Percentiles rank a stretch among this genome's conserved stretches.
These are phyloP conservation scores for Trimorus sp. DNA, from an alignment of 2,888 invertebrate species.

Conservation along the genomic window DNA sequence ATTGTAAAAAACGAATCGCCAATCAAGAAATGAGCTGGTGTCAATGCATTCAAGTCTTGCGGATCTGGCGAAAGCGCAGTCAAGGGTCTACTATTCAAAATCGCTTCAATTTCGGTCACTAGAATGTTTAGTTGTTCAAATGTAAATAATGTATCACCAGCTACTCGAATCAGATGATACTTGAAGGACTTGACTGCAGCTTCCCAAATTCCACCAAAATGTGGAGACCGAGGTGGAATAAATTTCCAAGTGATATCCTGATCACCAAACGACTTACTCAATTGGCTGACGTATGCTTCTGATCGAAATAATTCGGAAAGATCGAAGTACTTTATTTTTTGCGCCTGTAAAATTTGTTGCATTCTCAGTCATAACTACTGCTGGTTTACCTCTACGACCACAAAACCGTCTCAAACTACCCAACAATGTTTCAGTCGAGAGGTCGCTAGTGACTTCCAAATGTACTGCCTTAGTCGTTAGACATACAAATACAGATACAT, in stretches of 20 bases:
- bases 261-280: not conserved
- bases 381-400: not conserved
- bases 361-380: not conserved
- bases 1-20: constrained; percentile 1
- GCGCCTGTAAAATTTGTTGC: not conserved
- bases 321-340: not conserved
- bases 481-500: constrained; percentile 59
- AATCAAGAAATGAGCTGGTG: constrained; percentile 9
- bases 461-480: constrained; percentile 55
- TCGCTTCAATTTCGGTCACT: not conserved
- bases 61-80: not conserved
- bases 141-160: constrained; percentile 7
- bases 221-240: too few species aligned
- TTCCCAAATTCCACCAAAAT: too few species aligned
- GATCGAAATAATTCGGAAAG: not conserved
- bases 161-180: constrained; percentile 11
- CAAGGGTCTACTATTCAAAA: constrained; percentile 7
- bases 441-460: constrained; percentile 67
- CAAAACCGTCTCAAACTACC: not conserved
- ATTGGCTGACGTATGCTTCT: not conserved
- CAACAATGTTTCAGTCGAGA: constrained; percentile 17
- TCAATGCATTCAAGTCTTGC: not conserved
- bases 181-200: constrained; percentile 8
- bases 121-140: constrained; percentile 10
- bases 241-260: not conserved